phyloP scores from a whole-genome alignment of 2,797 vertebrate genomes.

The Amazonetta brasiliensis region DNA sequence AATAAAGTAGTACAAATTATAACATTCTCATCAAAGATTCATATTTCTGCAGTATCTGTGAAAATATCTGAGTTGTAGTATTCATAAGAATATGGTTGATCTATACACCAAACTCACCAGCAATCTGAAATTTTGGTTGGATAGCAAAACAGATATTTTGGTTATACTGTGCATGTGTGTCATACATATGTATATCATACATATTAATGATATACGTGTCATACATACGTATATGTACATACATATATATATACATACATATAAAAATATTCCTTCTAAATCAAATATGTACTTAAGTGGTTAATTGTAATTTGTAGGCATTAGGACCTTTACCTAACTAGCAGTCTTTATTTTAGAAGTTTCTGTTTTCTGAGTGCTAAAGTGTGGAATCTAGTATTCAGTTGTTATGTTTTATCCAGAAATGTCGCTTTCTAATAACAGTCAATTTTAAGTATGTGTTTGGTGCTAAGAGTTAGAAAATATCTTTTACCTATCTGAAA shows the following conservation, averaged over 20 bases:
- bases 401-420: not conserved
- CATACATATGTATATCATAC: too few species aligned
- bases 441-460: not conserved
- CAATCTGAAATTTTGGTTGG: not conserved
- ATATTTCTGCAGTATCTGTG: not conserved
- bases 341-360: not conserved
- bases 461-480: not conserved
- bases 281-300: not conserved
- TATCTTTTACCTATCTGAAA: not conserved
- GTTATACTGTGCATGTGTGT: not conserved
- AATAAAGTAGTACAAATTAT: not conserved
- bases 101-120: accelerated
- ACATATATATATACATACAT: too few species aligned
- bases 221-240: too few species aligned
- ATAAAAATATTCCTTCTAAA: not conserved
- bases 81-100: not conserved
- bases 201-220: too few species aligned
- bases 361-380: not conserved
- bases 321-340: not conserved
- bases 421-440: not conserved
- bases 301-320: not conserved
- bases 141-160: not conserved
- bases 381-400: not conserved
- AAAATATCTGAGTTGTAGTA: not conserved
- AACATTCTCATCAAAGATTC: not conserved